A percentile compares a stretch with the other conserved stretches of the same genome.
phyloP scores from a whole-genome alignment of 2,797 vertebrate species.

The Lepus oiostolus region DNA sequence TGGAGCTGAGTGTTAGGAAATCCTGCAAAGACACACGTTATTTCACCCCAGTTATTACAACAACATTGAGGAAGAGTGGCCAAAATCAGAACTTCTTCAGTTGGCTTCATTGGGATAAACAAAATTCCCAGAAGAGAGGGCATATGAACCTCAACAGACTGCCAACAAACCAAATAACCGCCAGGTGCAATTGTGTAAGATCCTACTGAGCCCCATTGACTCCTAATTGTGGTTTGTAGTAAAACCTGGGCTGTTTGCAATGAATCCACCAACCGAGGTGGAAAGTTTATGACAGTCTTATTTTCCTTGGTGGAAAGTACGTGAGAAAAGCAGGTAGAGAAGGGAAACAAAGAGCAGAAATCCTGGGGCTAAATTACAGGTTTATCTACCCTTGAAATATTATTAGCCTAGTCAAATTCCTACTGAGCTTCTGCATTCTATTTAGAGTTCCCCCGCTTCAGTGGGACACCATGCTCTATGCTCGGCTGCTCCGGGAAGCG shows the following conservation, averaged over 20 bases:
- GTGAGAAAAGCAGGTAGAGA: not conserved
- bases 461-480: not conserved
- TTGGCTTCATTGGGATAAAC: constrained; percentile 44
- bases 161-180: not conserved
- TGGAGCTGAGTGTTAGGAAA: not conserved
- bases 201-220: not conserved
- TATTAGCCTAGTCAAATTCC: constrained; percentile 57
- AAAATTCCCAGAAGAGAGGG: constrained; percentile 29
- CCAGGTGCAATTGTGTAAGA: not conserved
- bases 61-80: not conserved
- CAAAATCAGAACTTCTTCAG: not conserved
- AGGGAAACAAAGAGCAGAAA: constrained; percentile 50
- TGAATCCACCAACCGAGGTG: constrained; percentile 8
- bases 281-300: constrained; percentile 34
- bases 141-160: not conserved
- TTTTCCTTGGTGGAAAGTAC: constrained; percentile 58
- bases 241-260: constrained; percentile 34
- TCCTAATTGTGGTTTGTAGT: not conserved
- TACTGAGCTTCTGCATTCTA: not conserved
- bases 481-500: not conserved
- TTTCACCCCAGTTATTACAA: not conserved
- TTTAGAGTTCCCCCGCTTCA: constrained; percentile 8
- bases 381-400: constrained; percentile 31
- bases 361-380: constrained; percentile 63
- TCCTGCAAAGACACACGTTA: not conserved